Base-by-base conservation (phyloP, 2,113 vertebrate genomes). In the Cariama cristata region DNA sequence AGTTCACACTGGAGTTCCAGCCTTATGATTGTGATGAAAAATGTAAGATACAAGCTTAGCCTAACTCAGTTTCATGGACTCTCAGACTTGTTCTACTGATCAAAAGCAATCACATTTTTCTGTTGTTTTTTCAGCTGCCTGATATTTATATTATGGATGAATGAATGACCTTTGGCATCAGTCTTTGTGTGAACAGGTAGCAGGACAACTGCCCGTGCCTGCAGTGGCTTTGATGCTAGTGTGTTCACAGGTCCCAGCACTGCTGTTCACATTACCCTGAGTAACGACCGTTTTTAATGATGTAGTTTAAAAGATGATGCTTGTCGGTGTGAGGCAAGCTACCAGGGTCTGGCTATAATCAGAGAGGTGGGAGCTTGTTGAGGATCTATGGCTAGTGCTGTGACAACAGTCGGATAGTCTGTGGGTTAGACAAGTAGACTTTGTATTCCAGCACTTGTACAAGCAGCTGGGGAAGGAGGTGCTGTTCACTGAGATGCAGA, bases 221-320 rank as follows among this genome's bases (percentile, higher is more conserved):
- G 63, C 12, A 3, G 52, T 53, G n/a, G 4, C 28, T 58, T 38
- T 28, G 68, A 67, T 35, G 20, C 5, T n/a, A 6, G 2, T 5
- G 42, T 38, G 12, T 35, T 73, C 47, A 20, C 3, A 11, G 24
- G n/a, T 50, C 15, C 32, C 62, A 24, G n/a, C 0, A 0, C 12
- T 72, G 35, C n/a, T 66, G 32, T 30, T 64, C 23, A 5, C 5
- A 2, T 6, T 47, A n/a, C 71, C 33, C 58, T 12, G 32, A 27
- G 55, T 14, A 66, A 60, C 3, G 30, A 11, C 50, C 63, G 30
- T 7, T 44, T 79, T 62, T 33, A 40, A 16, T 2, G 7, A 60
- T 30, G 3, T 40, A 9, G 52, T 86, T 82, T 15, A 56, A 42
- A 79, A 55, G 32, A 10, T 30, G 18, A 20, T 62, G 32, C 2